Evolutionary conservation across 2,888 invertebrate genomes (phyloP), one percentile per base, ranked within the genome.

Genomic region (Mesopsocus fuscifrons): DNA sequence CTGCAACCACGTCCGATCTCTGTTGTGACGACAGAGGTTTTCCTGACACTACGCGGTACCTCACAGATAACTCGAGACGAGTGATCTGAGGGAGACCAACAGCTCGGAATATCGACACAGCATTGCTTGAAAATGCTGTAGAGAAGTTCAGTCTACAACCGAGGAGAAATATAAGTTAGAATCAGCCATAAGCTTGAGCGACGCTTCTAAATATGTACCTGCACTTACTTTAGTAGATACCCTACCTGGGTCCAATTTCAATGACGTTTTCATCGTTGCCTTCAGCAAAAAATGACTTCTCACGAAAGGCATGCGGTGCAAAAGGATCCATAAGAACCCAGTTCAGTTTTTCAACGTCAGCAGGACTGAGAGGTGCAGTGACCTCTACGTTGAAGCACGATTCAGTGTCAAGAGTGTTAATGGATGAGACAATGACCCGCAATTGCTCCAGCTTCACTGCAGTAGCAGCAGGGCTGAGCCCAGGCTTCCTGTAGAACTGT

Each of bases 101-200:
- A 52, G 87, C 81, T 49, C 77, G 74, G 57, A 89, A 92, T 51
- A 95, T 94, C 42, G 92, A 89, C 1, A 95, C 84, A 21, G 91
- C 88, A 63, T 97, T 97, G 51, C 91, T 94, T 1, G 92, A 94
- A 59, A 87, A 87, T 1, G 97, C 80, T 31, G 95, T 95, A 13
- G 89, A 91, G 59, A 94, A 94, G 62, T 91, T 89, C 52, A 91
- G 77, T 52, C 91, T 79, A 57, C 50, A 63, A 61, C n/a, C n/a
- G n/a, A n/a, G n/a, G n/a, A n/a, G n/a, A n/a, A n/a, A n/a, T n/a
- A n/a, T n/a, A n/a, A n/a, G n/a, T n/a, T n/a, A n/a, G n/a, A n/a
- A n/a, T n/a, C n/a, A n/a, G n/a, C n/a, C n/a, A n/a, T n/a, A n/a
- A n/a, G n/a, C n/a, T n/a, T n/a, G n/a, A n/a, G n/a, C n/a, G n/a